These are phyloP conservation scores for Onychorhynchus coronatus DNA, from an alignment of 2,113 vertebrate genomes.

Conservation along the genomic window DNA sequence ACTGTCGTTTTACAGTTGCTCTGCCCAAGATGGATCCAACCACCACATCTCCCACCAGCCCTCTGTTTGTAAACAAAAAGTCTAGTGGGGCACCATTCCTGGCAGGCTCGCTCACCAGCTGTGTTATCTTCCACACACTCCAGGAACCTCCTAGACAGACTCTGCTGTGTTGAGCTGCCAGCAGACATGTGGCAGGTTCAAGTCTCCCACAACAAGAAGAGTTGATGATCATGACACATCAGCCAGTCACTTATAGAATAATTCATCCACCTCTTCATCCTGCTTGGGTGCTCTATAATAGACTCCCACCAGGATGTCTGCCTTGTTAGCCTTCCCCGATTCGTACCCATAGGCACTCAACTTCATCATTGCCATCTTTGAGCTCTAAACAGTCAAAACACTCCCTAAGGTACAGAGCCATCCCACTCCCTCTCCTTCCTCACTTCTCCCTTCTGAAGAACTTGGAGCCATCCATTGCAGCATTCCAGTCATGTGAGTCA, in stretches of 20 bases:
- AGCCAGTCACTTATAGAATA: rapidly evolving
- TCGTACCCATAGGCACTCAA: background rate
- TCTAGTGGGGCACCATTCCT: background rate
- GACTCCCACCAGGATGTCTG: background rate
- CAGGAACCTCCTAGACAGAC: background rate
- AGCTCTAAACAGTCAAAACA: background rate
- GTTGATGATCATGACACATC: background rate
- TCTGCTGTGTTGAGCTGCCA: background rate
- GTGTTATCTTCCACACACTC: background rate
- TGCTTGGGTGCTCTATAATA: background rate
- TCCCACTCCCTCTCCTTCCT: background rate
- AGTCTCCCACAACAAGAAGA: background rate
- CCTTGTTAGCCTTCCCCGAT: background rate
- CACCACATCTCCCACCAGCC: background rate
- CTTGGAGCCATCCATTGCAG: background rate
- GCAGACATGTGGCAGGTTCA: background rate
- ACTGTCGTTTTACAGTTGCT: background rate
- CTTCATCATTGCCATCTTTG: background rate
- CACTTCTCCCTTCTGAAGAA: background rate
- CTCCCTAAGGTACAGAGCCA: no score
- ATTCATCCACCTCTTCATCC: background rate
- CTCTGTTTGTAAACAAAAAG: background rate
- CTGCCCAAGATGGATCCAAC: background rate
- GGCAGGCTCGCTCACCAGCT: background rate
- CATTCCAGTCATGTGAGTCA: background rate